phyloP scores from a whole-genome alignment of 2,113 vertebrate genomes.

The Perccottus glenii region DNA sequence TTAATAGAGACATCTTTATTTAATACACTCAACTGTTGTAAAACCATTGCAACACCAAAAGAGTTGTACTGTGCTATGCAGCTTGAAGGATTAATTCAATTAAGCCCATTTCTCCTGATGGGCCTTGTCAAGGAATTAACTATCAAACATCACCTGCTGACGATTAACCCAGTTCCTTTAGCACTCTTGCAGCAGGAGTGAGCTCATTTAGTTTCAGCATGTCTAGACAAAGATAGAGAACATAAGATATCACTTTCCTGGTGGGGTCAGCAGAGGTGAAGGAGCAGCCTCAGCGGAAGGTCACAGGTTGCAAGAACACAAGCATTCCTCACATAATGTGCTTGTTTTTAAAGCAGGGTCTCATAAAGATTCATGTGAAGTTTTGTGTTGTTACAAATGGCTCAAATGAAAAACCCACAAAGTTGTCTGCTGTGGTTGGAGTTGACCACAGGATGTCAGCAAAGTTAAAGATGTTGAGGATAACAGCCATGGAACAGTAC shows the following conservation, averaged over 20 bases:
- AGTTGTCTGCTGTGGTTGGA: constrained; percentile 17
- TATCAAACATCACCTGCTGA: constrained; percentile 61
- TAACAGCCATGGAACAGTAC: not conserved
- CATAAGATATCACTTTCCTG: no score
- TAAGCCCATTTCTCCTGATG: constrained; percentile 50
- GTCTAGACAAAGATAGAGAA: not conserved
- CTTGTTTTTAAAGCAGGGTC: no score
- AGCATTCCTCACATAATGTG: not conserved
- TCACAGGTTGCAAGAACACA: not conserved
- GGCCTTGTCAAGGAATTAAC: constrained; percentile 66
- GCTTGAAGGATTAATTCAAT: constrained; percentile 56
- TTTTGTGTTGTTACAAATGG: not conserved
- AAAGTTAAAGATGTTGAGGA: constrained; percentile 28
- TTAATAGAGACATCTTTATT: not conserved
- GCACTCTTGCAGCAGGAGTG: constrained; percentile 23
- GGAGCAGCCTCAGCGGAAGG: constrained; percentile 12
- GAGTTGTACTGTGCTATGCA: not conserved
- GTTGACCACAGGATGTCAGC: constrained; percentile 61
- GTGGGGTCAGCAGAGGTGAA: not conserved
- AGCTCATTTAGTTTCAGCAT: constrained; percentile 13
- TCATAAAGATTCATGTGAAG: not conserved
- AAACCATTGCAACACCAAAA: no score
- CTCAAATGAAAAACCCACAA: not conserved
- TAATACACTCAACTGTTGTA: not conserved
- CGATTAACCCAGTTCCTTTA: constrained; percentile 67